Conservation (phyloP, 2,113 vertebrate genomes). For the Corythaeola cristata region DNA sequence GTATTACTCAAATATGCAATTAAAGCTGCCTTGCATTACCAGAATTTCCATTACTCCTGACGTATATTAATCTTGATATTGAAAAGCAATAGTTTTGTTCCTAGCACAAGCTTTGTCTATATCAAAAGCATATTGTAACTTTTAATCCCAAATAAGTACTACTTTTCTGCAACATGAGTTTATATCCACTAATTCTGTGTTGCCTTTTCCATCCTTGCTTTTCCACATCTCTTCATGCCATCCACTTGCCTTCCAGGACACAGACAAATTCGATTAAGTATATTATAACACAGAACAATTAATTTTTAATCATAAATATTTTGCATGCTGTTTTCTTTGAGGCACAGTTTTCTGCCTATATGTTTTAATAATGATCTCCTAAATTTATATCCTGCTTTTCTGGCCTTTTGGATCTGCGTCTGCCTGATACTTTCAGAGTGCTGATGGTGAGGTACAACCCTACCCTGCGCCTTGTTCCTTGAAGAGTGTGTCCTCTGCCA, state of each 20-base stretch:
- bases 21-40: accelerated
- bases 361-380: background rate
- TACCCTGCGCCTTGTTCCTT: background rate
- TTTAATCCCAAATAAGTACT: background rate
- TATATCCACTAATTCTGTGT: background rate
- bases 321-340: background rate
- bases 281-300: background rate
- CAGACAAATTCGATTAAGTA: background rate
- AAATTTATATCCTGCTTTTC: background rate
- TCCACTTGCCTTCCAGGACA: background rate
- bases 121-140: background rate
- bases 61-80: background rate
- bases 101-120: background rate
- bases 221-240: background rate
- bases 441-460: background rate
- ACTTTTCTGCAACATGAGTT: background rate
- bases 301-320: background rate
- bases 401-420: background rate
- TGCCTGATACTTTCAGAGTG: background rate
- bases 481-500: background rate
- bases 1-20: background rate
- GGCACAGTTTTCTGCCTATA: background rate
- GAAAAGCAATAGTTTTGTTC: background rate
- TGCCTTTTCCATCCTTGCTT: background rate
- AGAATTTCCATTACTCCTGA: background rate